A percentile compares a stretch with the other conserved stretches of the same genome.
These are phyloP conservation scores for Teleopsis dalmanni DNA, from an alignment of 1,140 invertebrate genomes.

Conservation along the genomic window DNA sequence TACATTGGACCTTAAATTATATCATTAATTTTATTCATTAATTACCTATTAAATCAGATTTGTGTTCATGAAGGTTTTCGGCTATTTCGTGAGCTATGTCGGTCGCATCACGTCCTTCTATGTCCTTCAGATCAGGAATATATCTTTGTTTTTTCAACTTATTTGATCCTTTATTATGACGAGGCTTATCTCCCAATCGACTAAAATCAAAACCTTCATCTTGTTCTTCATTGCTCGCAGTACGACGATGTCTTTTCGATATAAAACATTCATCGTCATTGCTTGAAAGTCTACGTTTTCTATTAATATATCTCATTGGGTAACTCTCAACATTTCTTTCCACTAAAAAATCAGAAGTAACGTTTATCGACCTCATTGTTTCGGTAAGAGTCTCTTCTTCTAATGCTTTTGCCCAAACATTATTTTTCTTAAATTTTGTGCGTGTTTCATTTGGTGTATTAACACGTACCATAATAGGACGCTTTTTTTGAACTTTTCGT, in stretches of 20 bases:
- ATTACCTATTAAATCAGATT: conserved; percentile 63
- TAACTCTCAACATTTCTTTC: conserved; percentile 55
- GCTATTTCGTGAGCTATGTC: conserved; percentile 62
- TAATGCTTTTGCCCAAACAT: conserved; percentile 54
- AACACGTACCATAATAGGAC: conserved; percentile 46
- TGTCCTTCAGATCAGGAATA: conserved; percentile 46
- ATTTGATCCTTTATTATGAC: conserved; percentile 19
- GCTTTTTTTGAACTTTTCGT: conserved; percentile 20
- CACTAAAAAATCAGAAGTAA: conserved; percentile 49
- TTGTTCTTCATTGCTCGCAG: conserved; percentile 12
- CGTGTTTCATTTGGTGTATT: conserved; percentile 39
- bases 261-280: conserved; percentile 21
- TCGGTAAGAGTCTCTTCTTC: conserved; percentile 56
- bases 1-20: not conserved
- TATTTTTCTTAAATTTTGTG: conserved; percentile 49
- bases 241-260: conserved; percentile 25
- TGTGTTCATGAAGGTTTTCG: conserved; percentile 60
- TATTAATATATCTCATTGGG: conserved; percentile 40
- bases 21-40: conserved; percentile 11
- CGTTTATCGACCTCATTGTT: conserved; percentile 49
- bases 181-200: conserved; percentile 18
- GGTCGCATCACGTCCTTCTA: conserved; percentile 44
- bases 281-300: conserved; percentile 33
- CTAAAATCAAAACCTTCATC: conserved; percentile 5
- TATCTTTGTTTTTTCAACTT: conserved; percentile 27